Evolutionary conservation across 1,140 invertebrate genomes (phyloP), one percentile per base, ranked within the genome.

Genomic region (Pseudomyrmex concolor): DNA sequence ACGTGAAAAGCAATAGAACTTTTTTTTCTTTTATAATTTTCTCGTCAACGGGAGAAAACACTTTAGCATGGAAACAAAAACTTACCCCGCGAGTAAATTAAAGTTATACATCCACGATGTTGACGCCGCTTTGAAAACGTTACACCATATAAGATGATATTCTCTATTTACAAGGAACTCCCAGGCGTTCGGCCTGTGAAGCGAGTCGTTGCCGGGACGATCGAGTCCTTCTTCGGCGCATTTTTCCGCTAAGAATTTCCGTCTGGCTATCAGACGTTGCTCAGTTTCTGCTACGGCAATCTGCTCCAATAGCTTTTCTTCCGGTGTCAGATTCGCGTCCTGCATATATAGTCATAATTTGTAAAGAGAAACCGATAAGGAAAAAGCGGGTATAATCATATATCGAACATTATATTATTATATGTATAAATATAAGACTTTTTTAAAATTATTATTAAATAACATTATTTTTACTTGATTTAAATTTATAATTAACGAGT

Each of bases 41-140:
- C 19, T 68, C 9, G 2, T 45, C 15, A 15, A 15, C 19, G 19
- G n/a, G 17, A 25, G 62, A 68, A 12, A 51, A 51, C 50, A 13
- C 22, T 43, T 50, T 15, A 64, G 4, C 62, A 10, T 25, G 12
- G 54, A 50, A 68, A n/a, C 15, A 15, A 62, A 10, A 2, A 78
- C 45, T 89, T 90, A 97, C 94, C 97, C 97, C 15, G 97, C 97
- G 89, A 97, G 95, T 72, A 97, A 93, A 93, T 97, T 97, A 89
- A 97, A 97, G 93, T 97, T 97, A 93, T 97, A 97, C 97, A 98
- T 97, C 97, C 97, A 98, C 0, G 97, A 97, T 1, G 97, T 97
- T 45, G 97, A 97, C 1, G 97, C 97, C 12, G 97, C 97, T 95
- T 98, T 97, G 92, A 97, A 98, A 72, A 98, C 96, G 91, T 97